A percentile compares a stretch with the other conserved stretches of the same genome.
Evolutionary conservation across 2,797 vertebrate species (phyloP).

Genomic region (Parauchenoglanis ngamensis): DNA sequence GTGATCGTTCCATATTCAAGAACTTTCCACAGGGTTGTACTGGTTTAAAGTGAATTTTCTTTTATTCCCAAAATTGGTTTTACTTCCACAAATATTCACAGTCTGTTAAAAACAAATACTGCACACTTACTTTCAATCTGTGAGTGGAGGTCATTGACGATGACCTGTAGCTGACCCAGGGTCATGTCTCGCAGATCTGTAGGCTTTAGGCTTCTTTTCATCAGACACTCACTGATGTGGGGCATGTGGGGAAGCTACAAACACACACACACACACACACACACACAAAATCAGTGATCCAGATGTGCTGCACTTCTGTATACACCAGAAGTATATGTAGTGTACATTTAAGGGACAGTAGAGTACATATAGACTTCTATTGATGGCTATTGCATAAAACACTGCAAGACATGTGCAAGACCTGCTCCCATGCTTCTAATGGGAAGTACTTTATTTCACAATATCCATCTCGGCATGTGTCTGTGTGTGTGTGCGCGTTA

Average conservation of each 20-base stretch:
- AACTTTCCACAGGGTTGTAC: neutral
- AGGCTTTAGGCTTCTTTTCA: conserved; percentile 96
- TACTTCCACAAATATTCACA: neutral
- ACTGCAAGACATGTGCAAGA: neutral
- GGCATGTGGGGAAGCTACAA: conserved; percentile 94
- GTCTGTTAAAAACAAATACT: conserved; percentile 1
- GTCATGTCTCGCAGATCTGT: conserved; percentile 95
- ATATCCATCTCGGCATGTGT: neutral
- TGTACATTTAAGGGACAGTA: neutral
- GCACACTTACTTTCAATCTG: conserved; percentile 94
- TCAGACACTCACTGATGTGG: conserved; percentile 97
- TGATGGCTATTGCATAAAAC: neutral
- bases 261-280: conserved; percentile 23
- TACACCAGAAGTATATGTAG: neutral
- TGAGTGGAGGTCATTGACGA: conserved; percentile 97
- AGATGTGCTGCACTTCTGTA: neutral
- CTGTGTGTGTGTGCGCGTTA: neutral
- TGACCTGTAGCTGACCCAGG: conserved; percentile 96
- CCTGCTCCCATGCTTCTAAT: neutral
- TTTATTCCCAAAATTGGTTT: neutral
- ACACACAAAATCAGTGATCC: neutral
- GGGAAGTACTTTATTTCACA: conserved; percentile 7
- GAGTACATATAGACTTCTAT: neutral
- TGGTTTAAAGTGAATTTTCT: neutral
- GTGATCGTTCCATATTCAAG: neutral